Percentiles rank a stretch among this genome's conserved stretches.
These are phyloP conservation scores for Parthenolecanium corni DNA, from an alignment of 2,888 invertebrate species.

Conservation along the genomic window DNA sequence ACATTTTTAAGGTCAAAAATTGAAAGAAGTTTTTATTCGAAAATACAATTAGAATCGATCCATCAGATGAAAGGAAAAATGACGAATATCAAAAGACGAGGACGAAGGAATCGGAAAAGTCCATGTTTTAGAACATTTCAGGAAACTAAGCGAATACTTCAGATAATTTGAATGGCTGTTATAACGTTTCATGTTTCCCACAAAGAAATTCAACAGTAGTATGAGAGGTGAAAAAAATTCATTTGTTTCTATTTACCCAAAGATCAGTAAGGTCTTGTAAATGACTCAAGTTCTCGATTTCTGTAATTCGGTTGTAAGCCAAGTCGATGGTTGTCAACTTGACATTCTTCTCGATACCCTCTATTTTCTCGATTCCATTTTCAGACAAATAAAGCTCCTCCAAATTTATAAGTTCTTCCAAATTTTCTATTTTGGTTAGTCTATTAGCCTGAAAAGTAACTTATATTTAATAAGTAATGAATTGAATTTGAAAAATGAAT, in stretches of 20 bases:
- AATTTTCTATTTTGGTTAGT: conserved; percentile 71
- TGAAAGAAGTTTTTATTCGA: no score
- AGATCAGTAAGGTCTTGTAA: conserved; percentile 76
- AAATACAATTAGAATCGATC: no score
- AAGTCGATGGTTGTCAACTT: conserved; percentile 77
- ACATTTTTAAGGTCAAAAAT: no score
- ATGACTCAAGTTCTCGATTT: conserved; percentile 64
- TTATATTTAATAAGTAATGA: background rate
- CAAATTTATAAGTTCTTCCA: conserved; percentile 59
- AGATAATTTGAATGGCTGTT: no score
- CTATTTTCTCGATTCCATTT: conserved; percentile 73
- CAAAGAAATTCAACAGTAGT: no score
- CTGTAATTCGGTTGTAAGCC: conserved; percentile 71
- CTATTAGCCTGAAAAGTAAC: conserved; percentile 57
- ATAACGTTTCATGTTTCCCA: no score
- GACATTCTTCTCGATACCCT: conserved; percentile 58
- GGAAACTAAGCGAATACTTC: no score
- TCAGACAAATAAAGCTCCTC: conserved; percentile 87
- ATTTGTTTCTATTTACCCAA: conserved; percentile 75
- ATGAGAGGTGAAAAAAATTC: no score
- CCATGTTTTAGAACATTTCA: no score
- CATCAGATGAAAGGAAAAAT: no score
- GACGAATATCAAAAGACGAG: no score
- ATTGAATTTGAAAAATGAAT: background rate
- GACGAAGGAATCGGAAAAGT: no score